Evolutionary conservation across 2,888 invertebrate genomes (phyloP).

Genomic region (Ectropis crepuscularia): DNA sequence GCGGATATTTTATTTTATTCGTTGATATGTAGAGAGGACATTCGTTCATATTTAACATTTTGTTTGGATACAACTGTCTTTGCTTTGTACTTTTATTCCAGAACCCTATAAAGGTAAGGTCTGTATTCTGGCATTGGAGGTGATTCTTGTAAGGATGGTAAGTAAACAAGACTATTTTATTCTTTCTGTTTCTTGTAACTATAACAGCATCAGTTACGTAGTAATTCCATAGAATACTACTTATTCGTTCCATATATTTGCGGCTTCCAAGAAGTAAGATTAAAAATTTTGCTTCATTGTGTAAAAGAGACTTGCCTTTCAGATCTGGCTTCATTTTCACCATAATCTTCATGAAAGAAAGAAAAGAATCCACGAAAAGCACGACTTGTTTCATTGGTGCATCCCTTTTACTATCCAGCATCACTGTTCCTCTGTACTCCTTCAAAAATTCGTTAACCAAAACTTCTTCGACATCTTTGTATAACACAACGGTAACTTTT

Average conservation of each 20-base stretch:
- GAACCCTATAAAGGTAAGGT: slow-evolving; percentile 54
- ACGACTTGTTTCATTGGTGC: slow-evolving; percentile 60
- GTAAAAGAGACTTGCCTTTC: slow-evolving; percentile 61
- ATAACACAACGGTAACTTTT: slow-evolving; percentile 54
- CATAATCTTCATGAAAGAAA: slow-evolving; percentile 58
- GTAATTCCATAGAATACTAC: slow-evolving; percentile 60
- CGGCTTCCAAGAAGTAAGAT: slow-evolving; percentile 56
- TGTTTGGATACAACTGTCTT: slow-evolving; percentile 58
- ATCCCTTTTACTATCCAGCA: slow-evolving; percentile 56
- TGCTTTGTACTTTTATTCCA: slow-evolving; percentile 46
- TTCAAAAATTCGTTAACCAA: slow-evolving; percentile 56
- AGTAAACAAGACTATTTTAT: slow-evolving; percentile 55
- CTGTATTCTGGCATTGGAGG: slow-evolving; percentile 61
- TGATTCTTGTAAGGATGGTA: slow-evolving; percentile 65
- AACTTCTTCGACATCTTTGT: slow-evolving; percentile 55
- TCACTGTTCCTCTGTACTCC: slow-evolving; percentile 59
- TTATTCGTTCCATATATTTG: slow-evolving; percentile 57
- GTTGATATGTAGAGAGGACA: slow-evolving; percentile 72
- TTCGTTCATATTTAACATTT: slow-evolving; percentile 66
- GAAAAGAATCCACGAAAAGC: slow-evolving; percentile 58
- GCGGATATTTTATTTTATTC: slow-evolving; percentile 61
- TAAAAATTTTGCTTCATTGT: slow-evolving; percentile 59
- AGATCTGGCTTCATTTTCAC: slow-evolving; percentile 61
- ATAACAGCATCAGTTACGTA: slow-evolving; percentile 60
- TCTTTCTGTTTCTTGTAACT: slow-evolving; percentile 48